Evolutionary conservation across 1,140 invertebrate genomes (phyloP).

Genomic region (Anastatus disparis): DNA sequence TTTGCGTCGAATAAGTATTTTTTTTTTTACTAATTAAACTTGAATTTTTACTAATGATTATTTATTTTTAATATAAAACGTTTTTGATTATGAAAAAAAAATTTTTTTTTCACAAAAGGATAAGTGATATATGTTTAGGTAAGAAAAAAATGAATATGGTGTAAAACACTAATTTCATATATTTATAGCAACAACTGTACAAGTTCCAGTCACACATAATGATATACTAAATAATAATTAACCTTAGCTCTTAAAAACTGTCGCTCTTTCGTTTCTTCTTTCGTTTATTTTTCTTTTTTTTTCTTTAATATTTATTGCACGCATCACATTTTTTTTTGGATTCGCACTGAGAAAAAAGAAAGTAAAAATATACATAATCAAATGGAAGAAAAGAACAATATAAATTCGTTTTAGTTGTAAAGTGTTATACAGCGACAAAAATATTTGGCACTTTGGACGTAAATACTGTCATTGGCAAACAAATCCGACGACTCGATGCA

Average conservation of each 20-base stretch:
- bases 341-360: constrained; percentile 34
- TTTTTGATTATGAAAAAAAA: too few relatives aligned
- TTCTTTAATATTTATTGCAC: constrained; percentile 27
- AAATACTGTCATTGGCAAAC: constrained; percentile 17
- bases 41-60: too few relatives aligned
- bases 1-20: too few relatives aligned
- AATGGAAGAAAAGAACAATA: too few relatives aligned
- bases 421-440: constrained; percentile 7
- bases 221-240: constrained; percentile 55
- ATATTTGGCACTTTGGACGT: constrained; percentile 39
- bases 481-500: not conserved
- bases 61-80: too few relatives aligned
- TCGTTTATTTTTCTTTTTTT: too few relatives aligned
- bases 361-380: not conserved
- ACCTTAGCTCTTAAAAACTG: constrained; percentile 44
- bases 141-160: constrained; percentile 49
- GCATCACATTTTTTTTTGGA: constrained; percentile 28
- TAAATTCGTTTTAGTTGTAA: too few relatives aligned
- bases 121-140: not conserved
- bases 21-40: too few relatives aligned
- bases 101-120: too few relatives aligned
- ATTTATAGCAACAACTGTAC: constrained; percentile 68
- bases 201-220: constrained; percentile 63
- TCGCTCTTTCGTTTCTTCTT: constrained; percentile 15
- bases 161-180: constrained; percentile 67